phyloP scores from a whole-genome alignment of 2,888 invertebrate species.

The Clunio marinus region DNA sequence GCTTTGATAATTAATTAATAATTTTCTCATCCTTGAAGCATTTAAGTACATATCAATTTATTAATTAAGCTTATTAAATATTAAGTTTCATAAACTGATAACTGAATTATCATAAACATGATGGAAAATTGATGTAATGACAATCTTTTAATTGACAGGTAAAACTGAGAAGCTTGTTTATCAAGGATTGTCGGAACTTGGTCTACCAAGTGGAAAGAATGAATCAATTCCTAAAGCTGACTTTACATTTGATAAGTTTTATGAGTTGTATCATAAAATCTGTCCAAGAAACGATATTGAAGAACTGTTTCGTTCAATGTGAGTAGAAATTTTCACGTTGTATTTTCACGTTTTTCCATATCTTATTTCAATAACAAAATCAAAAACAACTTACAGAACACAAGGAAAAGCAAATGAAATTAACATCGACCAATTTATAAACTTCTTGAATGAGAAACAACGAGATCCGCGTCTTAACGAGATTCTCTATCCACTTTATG shows the following conservation, averaged over 20 bases:
- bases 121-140: too few relatives aligned
- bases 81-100: too few relatives aligned
- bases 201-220: constrained; percentile 90
- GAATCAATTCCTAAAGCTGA: constrained; percentile 91
- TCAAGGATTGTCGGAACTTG: constrained; percentile 90
- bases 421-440: constrained; percentile 79
- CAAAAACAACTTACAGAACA: constrained; percentile 72
- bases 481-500: constrained; percentile 95
- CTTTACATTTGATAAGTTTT: constrained; percentile 98
- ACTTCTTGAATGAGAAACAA: constrained; percentile 95
- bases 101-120: too few relatives aligned
- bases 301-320: constrained; percentile 94
- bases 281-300: constrained; percentile 99
- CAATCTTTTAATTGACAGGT: too few relatives aligned
- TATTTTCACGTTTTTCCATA: neutral
- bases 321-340: constrained; percentile 52
- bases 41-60: too few relatives aligned
- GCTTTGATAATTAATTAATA: too few relatives aligned
- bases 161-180: constrained; percentile 98
- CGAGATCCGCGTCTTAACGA: constrained; percentile 97
- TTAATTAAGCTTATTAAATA: too few relatives aligned
- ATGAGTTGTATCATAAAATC: constrained; percentile 96
- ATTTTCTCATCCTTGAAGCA: too few relatives aligned
- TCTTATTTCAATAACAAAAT: constrained; percentile 25
- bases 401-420: constrained; percentile 86